These are phyloP conservation scores for Cyclina sinensis DNA, from an alignment of 1,140 invertebrate species.

Conservation along the genomic window DNA sequence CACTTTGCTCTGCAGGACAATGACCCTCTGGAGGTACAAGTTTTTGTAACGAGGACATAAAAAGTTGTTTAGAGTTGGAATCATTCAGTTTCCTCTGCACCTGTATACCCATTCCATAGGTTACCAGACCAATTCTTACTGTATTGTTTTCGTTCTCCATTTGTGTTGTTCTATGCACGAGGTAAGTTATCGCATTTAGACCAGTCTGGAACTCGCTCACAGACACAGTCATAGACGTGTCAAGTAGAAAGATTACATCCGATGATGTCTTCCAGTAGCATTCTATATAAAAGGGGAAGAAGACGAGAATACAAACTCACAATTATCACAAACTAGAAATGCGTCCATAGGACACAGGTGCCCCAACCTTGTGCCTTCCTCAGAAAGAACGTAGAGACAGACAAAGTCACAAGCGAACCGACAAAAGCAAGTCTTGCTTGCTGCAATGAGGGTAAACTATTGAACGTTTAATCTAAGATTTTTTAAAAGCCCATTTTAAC, in stretches of 20 bases:
- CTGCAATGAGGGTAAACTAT: too few relatives aligned
- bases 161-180: background rate
- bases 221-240: background rate
- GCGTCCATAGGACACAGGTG: too few relatives aligned
- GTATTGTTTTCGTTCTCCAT: slow-evolving; percentile 34
- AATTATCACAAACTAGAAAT: too few relatives aligned
- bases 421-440: too few relatives aligned
- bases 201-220: background rate
- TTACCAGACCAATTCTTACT: slow-evolving; percentile 3
- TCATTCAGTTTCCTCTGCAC: background rate
- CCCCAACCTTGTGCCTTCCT: too few relatives aligned
- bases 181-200: slow-evolving; percentile 21
- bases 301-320: too few relatives aligned
- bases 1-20: background rate
- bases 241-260: background rate
- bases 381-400: too few relatives aligned
- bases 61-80: background rate
- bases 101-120: background rate
- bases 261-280: background rate
- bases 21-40: background rate
- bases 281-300: background rate
- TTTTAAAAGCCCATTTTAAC: too few relatives aligned
- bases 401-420: too few relatives aligned
- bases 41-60: background rate
- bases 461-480: too few relatives aligned